phyloP scores from a whole-genome alignment of 2,113 vertebrate species.

The Paramormyrops kingsleyae region DNA sequence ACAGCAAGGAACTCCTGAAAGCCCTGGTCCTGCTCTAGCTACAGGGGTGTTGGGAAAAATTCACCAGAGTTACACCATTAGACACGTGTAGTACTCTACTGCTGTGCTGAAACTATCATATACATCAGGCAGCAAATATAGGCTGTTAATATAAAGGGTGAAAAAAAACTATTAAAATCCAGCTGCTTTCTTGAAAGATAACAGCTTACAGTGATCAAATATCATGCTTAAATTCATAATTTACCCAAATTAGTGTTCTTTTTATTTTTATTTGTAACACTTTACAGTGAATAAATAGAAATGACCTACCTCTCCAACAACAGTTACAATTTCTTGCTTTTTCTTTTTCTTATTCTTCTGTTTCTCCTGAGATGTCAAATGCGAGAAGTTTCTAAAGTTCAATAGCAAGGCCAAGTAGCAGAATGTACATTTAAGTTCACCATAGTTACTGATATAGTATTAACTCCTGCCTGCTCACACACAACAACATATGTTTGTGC shows the following conservation, averaged over 20 bases:
- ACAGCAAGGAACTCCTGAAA: constrained; percentile 89
- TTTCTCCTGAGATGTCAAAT: constrained; percentile 52
- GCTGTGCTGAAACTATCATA: not conserved
- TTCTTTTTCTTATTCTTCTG: constrained; percentile 61
- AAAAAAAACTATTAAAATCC: no score
- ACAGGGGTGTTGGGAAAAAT: not conserved
- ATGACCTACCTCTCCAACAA: constrained; percentile 66
- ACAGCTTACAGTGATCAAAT: no score
- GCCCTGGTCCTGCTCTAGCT: constrained; percentile 73
- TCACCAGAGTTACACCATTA: not conserved
- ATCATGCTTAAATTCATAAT: no score
- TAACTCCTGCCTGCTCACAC: not conserved
- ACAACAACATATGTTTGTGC: not conserved
- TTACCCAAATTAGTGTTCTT: no score
- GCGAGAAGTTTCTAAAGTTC: not conserved
- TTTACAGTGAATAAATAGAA: not conserved
- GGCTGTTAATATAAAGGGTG: no score
- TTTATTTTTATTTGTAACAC: not conserved
- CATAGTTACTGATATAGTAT: not conserved
- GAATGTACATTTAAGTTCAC: no score
- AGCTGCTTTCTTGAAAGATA: no score
- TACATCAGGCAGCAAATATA: not conserved
- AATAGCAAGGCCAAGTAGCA: not conserved
- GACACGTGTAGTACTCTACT: not conserved
- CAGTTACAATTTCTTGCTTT: constrained; percentile 42